phyloP scores from a whole-genome alignment of 2,113 vertebrate genomes.

The Caranx ignobilis region DNA sequence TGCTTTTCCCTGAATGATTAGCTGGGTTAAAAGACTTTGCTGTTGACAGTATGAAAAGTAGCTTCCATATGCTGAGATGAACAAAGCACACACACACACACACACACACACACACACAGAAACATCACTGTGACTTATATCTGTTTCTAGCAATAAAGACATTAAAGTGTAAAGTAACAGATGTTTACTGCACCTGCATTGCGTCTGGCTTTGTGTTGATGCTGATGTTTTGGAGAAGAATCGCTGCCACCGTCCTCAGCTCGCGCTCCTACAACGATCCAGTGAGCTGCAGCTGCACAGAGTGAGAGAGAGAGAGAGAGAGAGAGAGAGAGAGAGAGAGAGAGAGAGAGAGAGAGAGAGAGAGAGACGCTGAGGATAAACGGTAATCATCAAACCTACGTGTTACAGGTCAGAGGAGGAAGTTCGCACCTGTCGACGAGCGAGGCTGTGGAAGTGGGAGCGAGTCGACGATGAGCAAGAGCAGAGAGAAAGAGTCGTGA shows the following conservation, averaged over 20 bases:
- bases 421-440: not conserved
- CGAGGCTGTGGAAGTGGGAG: not conserved
- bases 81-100: not conserved
- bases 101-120: not conserved
- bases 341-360: constrained; percentile 15
- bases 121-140: no score
- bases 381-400: not conserved
- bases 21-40: not conserved
- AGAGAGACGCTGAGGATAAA: not conserved
- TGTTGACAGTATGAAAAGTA: not conserved
- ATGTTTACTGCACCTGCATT: constrained; percentile 73
- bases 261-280: constrained; percentile 15
- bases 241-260: constrained; percentile 32
- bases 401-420: not conserved
- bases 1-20: not conserved
- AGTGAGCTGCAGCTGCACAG: constrained; percentile 44
- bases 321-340: constrained; percentile 11
- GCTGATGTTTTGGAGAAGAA: constrained; percentile 17
- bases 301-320: constrained; percentile 14
- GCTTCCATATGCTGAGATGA: not conserved
- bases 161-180: not conserved
- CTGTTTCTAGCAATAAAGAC: not conserved
- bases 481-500: constrained; percentile 2
- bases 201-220: constrained; percentile 32
- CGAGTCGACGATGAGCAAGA: not conserved